Evolutionary conservation across 1,140 invertebrate species (phyloP).

Genomic region (Calliphora vicina): DNA sequence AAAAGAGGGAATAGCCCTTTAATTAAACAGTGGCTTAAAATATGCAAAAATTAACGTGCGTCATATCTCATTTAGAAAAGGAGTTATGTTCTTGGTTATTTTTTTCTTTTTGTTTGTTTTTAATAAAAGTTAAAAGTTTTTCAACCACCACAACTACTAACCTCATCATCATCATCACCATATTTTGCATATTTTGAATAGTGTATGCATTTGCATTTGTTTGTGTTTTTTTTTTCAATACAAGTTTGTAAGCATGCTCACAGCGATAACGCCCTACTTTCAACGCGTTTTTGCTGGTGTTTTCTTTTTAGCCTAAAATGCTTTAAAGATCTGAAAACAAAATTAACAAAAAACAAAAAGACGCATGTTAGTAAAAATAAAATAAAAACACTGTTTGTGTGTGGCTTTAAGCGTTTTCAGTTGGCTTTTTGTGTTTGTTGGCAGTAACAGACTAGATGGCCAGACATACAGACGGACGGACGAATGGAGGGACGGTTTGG

Average conservation of each 20-base stretch:
- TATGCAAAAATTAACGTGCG: conserved; percentile 57
- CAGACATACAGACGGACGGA: neutral
- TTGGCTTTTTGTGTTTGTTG: neutral
- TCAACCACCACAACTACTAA: too few relatives aligned
- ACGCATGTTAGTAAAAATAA: conserved; percentile 22
- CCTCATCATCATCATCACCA: too few relatives aligned
- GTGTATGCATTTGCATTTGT: too few relatives aligned
- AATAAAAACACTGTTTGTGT: neutral
- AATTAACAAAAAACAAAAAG: neutral
- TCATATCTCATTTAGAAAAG: conserved; percentile 58
- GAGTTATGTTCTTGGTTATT: neutral
- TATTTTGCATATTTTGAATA: conserved; percentile 20
- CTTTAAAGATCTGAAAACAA: too few relatives aligned
- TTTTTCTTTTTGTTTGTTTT: neutral
- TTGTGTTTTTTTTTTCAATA: neutral
- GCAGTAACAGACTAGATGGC: neutral
- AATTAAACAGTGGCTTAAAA: conserved; percentile 64
- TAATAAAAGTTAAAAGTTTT: too few relatives aligned
- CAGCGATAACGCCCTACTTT: conserved; percentile 57
- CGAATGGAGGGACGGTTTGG: neutral
- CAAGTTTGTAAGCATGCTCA: neutral
- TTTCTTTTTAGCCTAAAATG: too few relatives aligned
- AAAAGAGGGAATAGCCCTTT: conserved; percentile 45
- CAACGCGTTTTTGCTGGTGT: conserved; percentile 43
- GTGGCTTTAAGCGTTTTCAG: conserved; percentile 20